Evolutionary conservation across 1,140 invertebrate genomes (phyloP), one percentile per base, ranked within the genome.

Genomic region (Ooceraea biroi): DNA sequence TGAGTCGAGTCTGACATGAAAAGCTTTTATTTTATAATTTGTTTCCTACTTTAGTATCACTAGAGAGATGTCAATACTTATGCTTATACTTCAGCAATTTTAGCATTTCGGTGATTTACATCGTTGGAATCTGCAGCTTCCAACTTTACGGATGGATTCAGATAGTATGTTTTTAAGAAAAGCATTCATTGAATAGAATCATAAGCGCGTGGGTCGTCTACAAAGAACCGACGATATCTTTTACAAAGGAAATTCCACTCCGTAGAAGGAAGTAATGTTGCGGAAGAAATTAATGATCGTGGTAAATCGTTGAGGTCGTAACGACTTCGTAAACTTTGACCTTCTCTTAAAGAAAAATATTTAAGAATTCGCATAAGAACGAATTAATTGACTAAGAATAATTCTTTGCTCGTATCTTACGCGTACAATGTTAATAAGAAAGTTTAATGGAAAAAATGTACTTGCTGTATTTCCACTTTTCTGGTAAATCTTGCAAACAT

Each of bases 271-370:
- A 30, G 55, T 48, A 88, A 85, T 60, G 82, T 69, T 82, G 61
- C 65, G 74, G 63, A 85, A 85, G 74, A 68, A 86, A 86, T 74
- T 84, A 85, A 85, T 63, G 69, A 68, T 65, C 74, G 66, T 68
- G 61, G 68, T 66, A 87, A 80, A 65, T 82, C 17, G 55, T 30
- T 66, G 63, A 71, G 61, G 73, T 87, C 52, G 69, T 68, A 87
- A 78, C 73, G 73, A 68, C 46, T 25, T 52, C 44, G 61, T 84
- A 84, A 84, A 88, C 74, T 74, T 82, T 84, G 44, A 88, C 85
- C 72, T 88, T 82, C 52, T 80, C 55, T 73, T 44, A 17, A 57
- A 36, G 57, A 57, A 68, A 84, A 87, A 82, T 52, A 65, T 65
- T 19, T 55, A 44, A 48, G 57, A 61, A 58, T 30, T 66, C 58